phyloP scores from a whole-genome alignment of 2,113 vertebrate species.

The Oncorhynchus keta region DNA sequence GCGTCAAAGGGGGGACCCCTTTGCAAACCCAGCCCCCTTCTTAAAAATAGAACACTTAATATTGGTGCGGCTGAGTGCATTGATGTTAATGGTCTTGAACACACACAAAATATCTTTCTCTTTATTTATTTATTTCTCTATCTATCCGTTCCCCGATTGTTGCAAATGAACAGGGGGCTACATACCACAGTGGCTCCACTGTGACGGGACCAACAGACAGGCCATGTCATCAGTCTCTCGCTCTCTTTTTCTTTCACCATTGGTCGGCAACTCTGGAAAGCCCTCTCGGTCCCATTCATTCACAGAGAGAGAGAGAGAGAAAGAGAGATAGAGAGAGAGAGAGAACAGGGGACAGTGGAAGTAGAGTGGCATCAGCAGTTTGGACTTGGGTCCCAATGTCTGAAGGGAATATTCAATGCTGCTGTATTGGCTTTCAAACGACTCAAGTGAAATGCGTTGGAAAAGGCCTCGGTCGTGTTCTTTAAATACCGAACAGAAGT shows the following conservation, averaged over 20 bases:
- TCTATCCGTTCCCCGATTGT: no score
- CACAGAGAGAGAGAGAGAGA: constrained; percentile 2
- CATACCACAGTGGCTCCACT: no score
- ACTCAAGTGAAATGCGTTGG: background rate
- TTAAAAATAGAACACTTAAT: constrained; percentile 36
- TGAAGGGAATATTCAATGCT: background rate
- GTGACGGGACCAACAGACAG: no score
- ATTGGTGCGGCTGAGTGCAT: background rate
- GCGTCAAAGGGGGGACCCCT: no score
- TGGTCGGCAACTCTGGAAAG: no score
- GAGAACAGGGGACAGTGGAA: constrained; percentile 10
- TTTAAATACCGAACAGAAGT: no score
- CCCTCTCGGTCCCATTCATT: constrained; percentile 1
- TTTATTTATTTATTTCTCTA: no score
- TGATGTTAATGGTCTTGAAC: constrained; percentile 15
- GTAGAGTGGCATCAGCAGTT: constrained; percentile 24
- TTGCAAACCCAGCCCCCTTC: background rate
- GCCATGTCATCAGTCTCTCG: no score
- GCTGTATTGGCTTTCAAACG: background rate
- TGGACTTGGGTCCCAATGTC: background rate
- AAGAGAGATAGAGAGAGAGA: no score
- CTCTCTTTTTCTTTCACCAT: no score
- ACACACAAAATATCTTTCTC: no score
- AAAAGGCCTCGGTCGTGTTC: background rate
- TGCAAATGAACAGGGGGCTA: no score